Base-by-base conservation (phyloP, 1,140 invertebrate species). In the Zeugodacus cucurbitae region DNA sequence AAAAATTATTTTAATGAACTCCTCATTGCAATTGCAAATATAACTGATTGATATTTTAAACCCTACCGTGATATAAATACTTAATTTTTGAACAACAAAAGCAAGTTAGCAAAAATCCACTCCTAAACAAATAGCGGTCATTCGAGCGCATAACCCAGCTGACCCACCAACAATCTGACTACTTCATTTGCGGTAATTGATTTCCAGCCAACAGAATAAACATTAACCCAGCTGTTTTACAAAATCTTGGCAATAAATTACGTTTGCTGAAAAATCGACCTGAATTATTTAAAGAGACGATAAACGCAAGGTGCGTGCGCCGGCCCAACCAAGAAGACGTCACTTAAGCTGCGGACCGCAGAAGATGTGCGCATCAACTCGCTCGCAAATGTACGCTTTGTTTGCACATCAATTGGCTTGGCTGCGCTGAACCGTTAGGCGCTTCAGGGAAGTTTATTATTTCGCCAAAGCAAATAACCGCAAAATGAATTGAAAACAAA, bases 401-500 rank as follows among this genome's bases (percentile, higher is more conserved):
- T 22, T 74, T 74, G 67, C 34, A 17, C 20, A 74, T 14, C 67
- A n/a, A 37, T 74, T 74, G 67, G 14, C 67, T 20, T 74, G 3
- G 11, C 14, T 67, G 62, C 3, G 11, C 14, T 67, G 62, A 67
- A 32, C 62, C 10, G 29, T 67, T 34, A 32, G 29, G 11, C 62
- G 29, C 26, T 2, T 67, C 5, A 34, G 3, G 8, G 14, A 54
- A 17, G 14, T 54, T 54, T 54, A 17, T 54, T 54, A 54, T 54
- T 54, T 20, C 20, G 17, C 48, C 48, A 54, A 54, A 22, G 67
- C 67, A 74, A 74, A 74, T 74, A 74, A 37, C 34, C 32, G 20
- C 34, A 74, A 74, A 37, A 22, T 7, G 67, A 74, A 74, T 74
- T 74, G 34, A 74, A 74, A 74, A 41, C 67, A 74, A 74, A 74